These are phyloP conservation scores for Metallyticus violacea DNA, from an alignment of 2,888 invertebrate species.

Conservation along the genomic window DNA sequence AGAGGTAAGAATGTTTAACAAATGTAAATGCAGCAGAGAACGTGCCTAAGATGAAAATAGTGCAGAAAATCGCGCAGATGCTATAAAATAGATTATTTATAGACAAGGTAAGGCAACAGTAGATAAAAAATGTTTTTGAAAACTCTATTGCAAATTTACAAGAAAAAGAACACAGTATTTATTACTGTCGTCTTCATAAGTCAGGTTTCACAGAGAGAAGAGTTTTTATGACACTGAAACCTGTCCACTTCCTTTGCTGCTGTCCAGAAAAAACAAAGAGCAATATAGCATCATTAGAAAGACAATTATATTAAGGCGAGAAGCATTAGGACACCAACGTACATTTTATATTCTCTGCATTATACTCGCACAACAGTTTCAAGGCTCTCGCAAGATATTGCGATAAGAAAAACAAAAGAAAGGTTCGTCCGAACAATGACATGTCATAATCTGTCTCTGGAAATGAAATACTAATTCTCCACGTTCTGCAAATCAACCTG, in stretches of 20 bases:
- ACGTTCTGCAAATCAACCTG: neutral
- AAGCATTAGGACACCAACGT: neutral
- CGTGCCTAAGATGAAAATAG: no score
- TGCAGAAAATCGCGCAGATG: no score
- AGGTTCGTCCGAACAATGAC: neutral
- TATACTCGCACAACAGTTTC: neutral
- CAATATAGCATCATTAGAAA: neutral
- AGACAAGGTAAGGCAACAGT: no score
- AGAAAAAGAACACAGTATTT: no score
- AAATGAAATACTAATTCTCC: neutral
- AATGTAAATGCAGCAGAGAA: no score
- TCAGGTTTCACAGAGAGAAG: neutral
- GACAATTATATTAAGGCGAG: neutral
- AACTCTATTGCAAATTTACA: no score
- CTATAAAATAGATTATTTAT: no score
- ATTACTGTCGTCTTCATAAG: no score
- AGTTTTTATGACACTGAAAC: neutral
- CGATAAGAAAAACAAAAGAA: neutral
- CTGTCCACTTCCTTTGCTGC: neutral
- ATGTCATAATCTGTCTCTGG: neutral
- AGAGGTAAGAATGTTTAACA: no score
- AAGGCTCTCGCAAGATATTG: neutral
- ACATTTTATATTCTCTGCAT: neutral
- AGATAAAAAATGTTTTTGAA: no score
- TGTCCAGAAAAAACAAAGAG: neutral